These are phyloP conservation scores for Agonopterix arenella DNA, from an alignment of 2,888 invertebrate species.

Conservation along the genomic window DNA sequence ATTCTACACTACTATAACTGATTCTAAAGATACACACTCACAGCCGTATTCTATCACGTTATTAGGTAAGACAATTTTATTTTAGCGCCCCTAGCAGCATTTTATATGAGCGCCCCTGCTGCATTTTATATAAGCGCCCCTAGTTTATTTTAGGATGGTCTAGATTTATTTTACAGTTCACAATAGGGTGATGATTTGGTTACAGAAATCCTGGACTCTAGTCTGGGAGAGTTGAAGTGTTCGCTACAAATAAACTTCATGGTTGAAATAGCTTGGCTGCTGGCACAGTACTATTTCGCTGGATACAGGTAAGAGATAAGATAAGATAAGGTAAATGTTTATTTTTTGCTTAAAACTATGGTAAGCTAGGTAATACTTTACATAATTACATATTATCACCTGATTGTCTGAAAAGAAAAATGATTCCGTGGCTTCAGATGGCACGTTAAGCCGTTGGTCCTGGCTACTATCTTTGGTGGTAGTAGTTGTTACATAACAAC, in stretches of 20 bases:
- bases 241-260: conserved; percentile 95
- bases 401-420: too few species aligned
- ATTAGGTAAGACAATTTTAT: conserved; percentile 64
- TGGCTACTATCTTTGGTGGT: too few species aligned
- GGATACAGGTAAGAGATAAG: conserved; percentile 76
- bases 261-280: conserved; percentile 93
- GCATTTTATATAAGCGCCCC: neutral
- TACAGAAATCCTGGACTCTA: conserved; percentile 85
- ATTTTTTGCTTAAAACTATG: too few species aligned
- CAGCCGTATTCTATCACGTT: conserved; percentile 83
- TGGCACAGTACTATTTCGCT: conserved; percentile 89
- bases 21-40: conserved; percentile 77
- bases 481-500: too few species aligned
- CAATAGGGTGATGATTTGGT: conserved; percentile 12
- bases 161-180: too few species aligned
- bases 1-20: conserved; percentile 85
- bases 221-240: conserved; percentile 84
- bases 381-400: neutral
- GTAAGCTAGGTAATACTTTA: too few species aligned
- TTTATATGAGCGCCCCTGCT: neutral
- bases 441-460: too few species aligned
- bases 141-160: too few species aligned
- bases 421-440: too few species aligned
- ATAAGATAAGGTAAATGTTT: too few species aligned
- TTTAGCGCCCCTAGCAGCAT: neutral